A percentile compares a stretch with the other conserved stretches of the same genome.
Evolutionary conservation across 64 coral and sea anemone genomes (phyloP).

Genomic region (Stylophora pistillata): DNA sequence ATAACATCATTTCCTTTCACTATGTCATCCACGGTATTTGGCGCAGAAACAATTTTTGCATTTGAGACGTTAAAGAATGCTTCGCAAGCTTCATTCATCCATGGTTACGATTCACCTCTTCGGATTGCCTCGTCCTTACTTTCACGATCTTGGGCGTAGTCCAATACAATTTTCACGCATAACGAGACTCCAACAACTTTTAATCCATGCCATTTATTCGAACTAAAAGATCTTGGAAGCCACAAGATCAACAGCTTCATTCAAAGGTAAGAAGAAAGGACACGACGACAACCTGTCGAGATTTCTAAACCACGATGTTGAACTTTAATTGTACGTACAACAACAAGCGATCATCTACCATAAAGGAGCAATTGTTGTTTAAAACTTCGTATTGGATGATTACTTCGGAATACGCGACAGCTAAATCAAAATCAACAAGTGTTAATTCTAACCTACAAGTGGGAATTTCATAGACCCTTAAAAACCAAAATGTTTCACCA

Average conservation of each 20-base stretch:
- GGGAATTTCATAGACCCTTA: too few species aligned
- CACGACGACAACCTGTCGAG: not conserved
- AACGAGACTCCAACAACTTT: not conserved
- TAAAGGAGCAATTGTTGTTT: not conserved
- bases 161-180: not conserved
- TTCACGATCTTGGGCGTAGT: not conserved
- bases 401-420: not conserved
- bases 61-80: not conserved
- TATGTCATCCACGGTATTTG: not conserved
- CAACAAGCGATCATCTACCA: not conserved
- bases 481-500: not conserved
- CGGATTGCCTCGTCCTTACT: not conserved
- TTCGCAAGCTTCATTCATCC: not conserved
- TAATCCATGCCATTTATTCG: not conserved
- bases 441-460: not conserved
- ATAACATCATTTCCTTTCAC: not conserved
- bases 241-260: not conserved
- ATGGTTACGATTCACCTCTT: too few species aligned
- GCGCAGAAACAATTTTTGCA: not conserved
- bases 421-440: not conserved
- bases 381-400: not conserved
- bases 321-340: slow-evolving; percentile 26
- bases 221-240: not conserved
- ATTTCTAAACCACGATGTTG: not conserved
- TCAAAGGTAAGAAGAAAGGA: not conserved